Conservation (phyloP, 2,797 vertebrate species). For the Sparidentex hasta region DNA sequence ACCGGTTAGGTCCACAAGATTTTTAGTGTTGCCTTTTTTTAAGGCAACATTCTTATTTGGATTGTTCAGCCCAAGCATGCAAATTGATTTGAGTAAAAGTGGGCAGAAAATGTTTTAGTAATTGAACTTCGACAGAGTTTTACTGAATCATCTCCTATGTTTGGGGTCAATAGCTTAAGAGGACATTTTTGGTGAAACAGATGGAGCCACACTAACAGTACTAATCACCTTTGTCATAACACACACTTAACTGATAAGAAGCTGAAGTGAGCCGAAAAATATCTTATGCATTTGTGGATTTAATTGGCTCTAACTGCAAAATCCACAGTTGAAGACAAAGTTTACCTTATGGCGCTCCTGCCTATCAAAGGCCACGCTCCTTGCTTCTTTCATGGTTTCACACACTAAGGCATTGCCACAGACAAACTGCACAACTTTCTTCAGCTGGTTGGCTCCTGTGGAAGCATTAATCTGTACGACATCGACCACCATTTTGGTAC, state of each 20-base stretch:
- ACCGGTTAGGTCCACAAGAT: not conserved
- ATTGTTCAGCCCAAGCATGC: not conserved
- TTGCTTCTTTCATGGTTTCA: conserved; percentile 92
- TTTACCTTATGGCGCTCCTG: conserved; percentile 90
- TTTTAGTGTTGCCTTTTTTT: not conserved
- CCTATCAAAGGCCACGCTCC: conserved; percentile 89
- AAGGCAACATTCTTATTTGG: not conserved
- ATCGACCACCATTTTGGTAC: conserved; percentile 93
- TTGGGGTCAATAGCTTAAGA: too few relatives aligned
- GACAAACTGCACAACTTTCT: conserved; percentile 93
- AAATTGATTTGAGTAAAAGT: not conserved
- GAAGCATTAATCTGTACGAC: conserved; percentile 87
- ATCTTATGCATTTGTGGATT: not conserved
- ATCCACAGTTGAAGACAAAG: too few relatives aligned
- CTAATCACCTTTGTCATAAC: not conserved
- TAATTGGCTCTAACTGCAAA: not conserved
- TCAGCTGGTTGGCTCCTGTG: conserved; percentile 78
- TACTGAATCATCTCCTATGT: too few relatives aligned
- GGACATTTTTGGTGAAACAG: too few relatives aligned
- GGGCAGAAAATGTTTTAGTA: not conserved
- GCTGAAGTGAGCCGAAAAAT: not conserved
- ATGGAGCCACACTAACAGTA: not conserved
- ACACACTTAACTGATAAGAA: too few relatives aligned
- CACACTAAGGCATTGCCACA: conserved; percentile 93
- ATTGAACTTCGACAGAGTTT: too few relatives aligned